These are phyloP conservation scores for Drosophila bocqueti DNA, from an alignment of 1,140 invertebrate genomes.

Conservation along the genomic window DNA sequence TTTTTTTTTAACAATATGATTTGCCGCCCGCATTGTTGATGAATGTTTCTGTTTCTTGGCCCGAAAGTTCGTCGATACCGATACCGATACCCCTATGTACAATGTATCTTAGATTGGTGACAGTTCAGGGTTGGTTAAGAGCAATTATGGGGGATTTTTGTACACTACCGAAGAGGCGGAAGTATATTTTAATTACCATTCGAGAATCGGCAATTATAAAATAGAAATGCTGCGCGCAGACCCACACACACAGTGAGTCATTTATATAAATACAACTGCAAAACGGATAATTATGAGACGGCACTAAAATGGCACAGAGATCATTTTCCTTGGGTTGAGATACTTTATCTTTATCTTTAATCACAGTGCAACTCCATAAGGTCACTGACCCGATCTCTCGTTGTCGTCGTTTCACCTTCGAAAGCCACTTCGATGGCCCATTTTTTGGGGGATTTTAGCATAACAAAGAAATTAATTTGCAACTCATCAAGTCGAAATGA, in stretches of 20 bases:
- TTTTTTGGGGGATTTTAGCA: slow-evolving; percentile 25
- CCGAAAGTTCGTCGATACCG: slow-evolving; percentile 12
- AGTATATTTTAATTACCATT: slow-evolving; percentile 34
- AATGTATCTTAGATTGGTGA: slow-evolving; percentile 29
- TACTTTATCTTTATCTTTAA: not conserved
- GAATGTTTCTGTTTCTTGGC: slow-evolving; percentile 20
- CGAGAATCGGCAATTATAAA: slow-evolving; percentile 28
- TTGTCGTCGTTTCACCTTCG: slow-evolving; percentile 32
- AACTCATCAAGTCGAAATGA: slow-evolving; percentile 16
- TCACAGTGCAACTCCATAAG: slow-evolving; percentile 12
- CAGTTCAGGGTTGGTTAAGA: slow-evolving; percentile 38
- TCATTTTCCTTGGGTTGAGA: slow-evolving; percentile 15
- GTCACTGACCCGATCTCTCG: slow-evolving; percentile 28
- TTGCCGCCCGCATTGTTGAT: slow-evolving; percentile 36
- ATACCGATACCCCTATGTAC: not conserved
- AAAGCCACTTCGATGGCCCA: slow-evolving; percentile 12
- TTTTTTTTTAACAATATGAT: slow-evolving; percentile 24
- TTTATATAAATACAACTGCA: slow-evolving; percentile 20
- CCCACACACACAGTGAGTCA: slow-evolving; percentile 18
- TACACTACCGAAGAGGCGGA: slow-evolving; percentile 23
- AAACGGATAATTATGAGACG: slow-evolving; percentile 20
- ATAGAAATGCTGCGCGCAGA: slow-evolving; percentile 24
- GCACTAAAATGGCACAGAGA: slow-evolving; percentile 8
- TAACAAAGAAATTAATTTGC: slow-evolving; percentile 45
- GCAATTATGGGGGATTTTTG: slow-evolving; percentile 23